A percentile compares a stretch with the other conserved stretches of the same genome.
Evolutionary conservation across 2,888 invertebrate genomes (phyloP).

Genomic region (Philereme vetulata): DNA sequence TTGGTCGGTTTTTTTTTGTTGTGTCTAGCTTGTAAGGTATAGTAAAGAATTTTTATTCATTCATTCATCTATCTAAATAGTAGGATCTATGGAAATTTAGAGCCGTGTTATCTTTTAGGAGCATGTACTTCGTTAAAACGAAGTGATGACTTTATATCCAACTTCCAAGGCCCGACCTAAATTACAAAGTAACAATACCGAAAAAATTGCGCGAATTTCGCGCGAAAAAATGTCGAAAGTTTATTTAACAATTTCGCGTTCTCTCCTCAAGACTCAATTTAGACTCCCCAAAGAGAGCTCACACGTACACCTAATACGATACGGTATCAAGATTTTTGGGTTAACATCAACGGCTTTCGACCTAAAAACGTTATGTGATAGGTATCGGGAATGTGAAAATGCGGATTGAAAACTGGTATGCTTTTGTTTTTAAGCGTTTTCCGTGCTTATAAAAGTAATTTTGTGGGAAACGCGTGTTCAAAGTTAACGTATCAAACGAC

Average conservation of each 20-base stretch:
- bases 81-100: too few relatives aligned
- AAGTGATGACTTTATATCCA: conserved; percentile 2
- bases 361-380: conserved; percentile 32
- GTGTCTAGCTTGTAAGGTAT: too few relatives aligned
- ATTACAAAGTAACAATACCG: conserved; percentile 13
- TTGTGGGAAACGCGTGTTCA: neutral
- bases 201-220: conserved; percentile 10
- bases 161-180: conserved; percentile 12
- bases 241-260: conserved; percentile 32
- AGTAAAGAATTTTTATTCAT: too few relatives aligned
- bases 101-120: too few relatives aligned
- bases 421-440: neutral
- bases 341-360: conserved; percentile 25
- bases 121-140: too few relatives aligned
- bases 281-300: conserved; percentile 16
- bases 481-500: neutral
- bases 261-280: conserved; percentile 29
- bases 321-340: conserved; percentile 24
- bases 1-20: too few relatives aligned
- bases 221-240: conserved; percentile 15
- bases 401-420: conserved; percentile 4
- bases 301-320: conserved; percentile 31
- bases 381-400: conserved; percentile 22
- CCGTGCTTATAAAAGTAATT: neutral
- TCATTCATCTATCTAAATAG: too few relatives aligned